Percentiles rank a stretch among this genome's conserved stretches.
phyloP scores from a whole-genome alignment of 2,888 invertebrate genomes.

The Pristionchus mayeri region DNA sequence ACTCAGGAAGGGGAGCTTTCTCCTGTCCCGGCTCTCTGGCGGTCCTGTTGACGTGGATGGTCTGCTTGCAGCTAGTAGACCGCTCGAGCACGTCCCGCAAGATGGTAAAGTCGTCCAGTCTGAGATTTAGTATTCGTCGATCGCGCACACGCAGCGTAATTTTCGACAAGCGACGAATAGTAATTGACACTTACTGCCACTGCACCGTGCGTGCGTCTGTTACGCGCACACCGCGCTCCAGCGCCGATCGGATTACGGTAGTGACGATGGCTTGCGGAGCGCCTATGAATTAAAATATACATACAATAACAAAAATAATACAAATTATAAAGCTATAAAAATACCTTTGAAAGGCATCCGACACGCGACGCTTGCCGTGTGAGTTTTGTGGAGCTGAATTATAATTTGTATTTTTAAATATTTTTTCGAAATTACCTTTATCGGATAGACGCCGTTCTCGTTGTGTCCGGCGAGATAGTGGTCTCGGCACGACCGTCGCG shows the following conservation, averaged over 20 bases:
- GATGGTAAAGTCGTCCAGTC: slow-evolving; percentile 44
- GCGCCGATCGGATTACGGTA: slow-evolving; percentile 38
- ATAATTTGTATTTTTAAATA: background rate
- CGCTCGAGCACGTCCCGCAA: slow-evolving; percentile 16
- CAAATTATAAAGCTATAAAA: background rate
- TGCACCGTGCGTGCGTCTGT: slow-evolving; percentile 43
- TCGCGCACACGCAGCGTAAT: background rate
- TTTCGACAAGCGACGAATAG: slow-evolving; percentile 5
- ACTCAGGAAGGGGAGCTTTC: background rate
- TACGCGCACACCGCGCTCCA: slow-evolving; percentile 34
- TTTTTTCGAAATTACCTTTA: background rate
- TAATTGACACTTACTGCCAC: slow-evolving; percentile 39
- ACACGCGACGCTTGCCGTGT: slow-evolving; percentile 30
- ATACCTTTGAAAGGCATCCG: slow-evolving; percentile 40
- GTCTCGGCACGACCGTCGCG: slow-evolving; percentile 44
- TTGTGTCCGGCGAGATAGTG: slow-evolving; percentile 41
- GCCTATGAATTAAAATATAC: background rate
- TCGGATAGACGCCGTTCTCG: slow-evolving; percentile 38
- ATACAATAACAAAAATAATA: background rate
- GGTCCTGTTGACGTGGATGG: slow-evolving; percentile 38
- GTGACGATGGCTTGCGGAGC: slow-evolving; percentile 21
- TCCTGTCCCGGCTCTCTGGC: background rate
- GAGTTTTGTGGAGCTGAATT: slow-evolving; percentile 24
- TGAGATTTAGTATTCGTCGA: slow-evolving; percentile 1
- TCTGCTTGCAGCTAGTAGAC: background rate